These are phyloP conservation scores for Machaerirhynchus nigripectus DNA, from an alignment of 2,113 vertebrate genomes.

Conservation along the genomic window DNA sequence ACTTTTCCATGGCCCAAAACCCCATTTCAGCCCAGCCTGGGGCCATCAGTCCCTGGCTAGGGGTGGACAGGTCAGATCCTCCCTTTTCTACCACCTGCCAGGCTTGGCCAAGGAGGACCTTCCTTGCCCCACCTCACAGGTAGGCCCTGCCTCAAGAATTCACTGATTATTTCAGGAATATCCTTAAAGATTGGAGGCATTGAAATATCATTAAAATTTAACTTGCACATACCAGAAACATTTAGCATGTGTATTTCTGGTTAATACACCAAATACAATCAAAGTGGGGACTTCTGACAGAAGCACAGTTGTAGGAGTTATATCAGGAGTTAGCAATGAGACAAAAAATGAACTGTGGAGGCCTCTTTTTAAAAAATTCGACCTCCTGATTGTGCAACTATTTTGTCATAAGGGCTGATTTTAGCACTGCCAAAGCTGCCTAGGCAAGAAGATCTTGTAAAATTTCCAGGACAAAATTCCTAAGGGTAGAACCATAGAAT, in stretches of 20 bases:
- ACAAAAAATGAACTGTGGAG: background rate
- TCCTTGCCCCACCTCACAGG: background rate
- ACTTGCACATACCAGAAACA: background rate
- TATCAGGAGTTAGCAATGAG: background rate
- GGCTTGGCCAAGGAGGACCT: background rate
- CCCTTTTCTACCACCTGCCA: rapidly evolving
- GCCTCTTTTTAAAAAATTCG: background rate
- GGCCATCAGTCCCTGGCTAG: background rate
- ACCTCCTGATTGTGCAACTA: background rate
- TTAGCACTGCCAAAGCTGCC: background rate
- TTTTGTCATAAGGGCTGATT: background rate
- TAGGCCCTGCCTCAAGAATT: background rate
- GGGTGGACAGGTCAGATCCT: background rate
- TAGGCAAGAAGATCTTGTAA: background rate
- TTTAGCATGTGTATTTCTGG: background rate
- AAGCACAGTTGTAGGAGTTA: background rate
- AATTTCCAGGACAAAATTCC: background rate
- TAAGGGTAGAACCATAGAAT: background rate
- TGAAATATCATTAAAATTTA: background rate
- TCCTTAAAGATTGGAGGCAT: background rate
- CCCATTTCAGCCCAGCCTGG: background rate
- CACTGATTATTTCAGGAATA: background rate
- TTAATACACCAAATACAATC: background rate
- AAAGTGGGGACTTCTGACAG: background rate
- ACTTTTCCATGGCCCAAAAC: background rate